Conservation (phyloP, 2,797 vertebrate genomes). For the Hippoglossus hippoglossus region DNA sequence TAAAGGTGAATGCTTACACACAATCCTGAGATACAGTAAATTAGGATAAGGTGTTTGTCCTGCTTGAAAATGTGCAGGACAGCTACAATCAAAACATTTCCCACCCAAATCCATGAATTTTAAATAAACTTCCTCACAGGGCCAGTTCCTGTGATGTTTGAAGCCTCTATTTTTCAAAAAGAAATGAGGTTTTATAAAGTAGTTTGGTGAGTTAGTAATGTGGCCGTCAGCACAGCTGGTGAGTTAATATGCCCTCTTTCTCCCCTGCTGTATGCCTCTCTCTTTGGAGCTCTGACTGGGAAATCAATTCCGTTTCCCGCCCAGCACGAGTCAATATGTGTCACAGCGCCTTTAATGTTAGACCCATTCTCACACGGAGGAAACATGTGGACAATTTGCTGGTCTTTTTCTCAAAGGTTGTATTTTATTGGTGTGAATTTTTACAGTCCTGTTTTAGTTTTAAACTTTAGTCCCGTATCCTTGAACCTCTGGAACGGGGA, state of each 20-base stretch:
- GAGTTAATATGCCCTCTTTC: constrained; percentile 51
- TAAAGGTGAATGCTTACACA: background rate
- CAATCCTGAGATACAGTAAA: background rate
- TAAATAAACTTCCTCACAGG: background rate
- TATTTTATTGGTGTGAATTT: constrained; percentile 2
- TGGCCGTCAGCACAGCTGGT: constrained; percentile 29
- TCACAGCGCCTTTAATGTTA: constrained; percentile 65
- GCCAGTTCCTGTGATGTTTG: constrained; percentile 1
- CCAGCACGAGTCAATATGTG: constrained; percentile 76
- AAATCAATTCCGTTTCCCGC: constrained; percentile 76
- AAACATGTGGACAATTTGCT: constrained; percentile 22
- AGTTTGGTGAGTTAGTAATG: constrained; percentile 31
- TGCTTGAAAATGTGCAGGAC: constrained; percentile 3
- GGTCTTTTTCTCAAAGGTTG: constrained; percentile 13
- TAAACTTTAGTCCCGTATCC: background rate
- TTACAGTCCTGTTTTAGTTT: background rate
- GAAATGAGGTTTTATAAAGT: constrained; percentile 23
- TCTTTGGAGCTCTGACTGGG: constrained; percentile 68
- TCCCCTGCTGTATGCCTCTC: constrained; percentile 33
- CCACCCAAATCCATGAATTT: background rate
- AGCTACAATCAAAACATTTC: background rate
- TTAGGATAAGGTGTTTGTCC: background rate
- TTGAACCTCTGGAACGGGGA: background rate
- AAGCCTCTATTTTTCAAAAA: constrained; percentile 17
- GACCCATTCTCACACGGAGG: constrained; percentile 52